phyloP scores from a whole-genome alignment of 2,797 vertebrate species.

The Kryptolebias ocellatus region DNA sequence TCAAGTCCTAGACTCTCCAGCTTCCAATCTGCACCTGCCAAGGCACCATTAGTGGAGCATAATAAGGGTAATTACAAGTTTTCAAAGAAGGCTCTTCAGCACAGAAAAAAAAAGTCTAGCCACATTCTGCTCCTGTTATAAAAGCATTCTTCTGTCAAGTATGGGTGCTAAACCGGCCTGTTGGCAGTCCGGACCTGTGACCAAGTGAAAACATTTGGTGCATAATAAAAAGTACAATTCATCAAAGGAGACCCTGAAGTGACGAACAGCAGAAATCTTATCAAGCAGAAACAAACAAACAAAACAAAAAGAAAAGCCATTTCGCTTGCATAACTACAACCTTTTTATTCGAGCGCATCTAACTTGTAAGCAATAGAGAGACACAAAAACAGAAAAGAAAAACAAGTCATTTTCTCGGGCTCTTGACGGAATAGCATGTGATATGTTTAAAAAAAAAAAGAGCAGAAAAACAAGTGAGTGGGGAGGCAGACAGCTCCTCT shows the following conservation, averaged over 20 bases:
- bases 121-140: not conserved
- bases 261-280: not conserved
- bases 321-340: not conserved
- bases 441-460: conserved; percentile 14
- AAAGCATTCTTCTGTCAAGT: not conserved
- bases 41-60: not conserved
- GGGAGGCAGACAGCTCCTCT: conserved; percentile 12
- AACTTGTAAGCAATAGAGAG: conserved; percentile 18
- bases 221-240: not conserved
- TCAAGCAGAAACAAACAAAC: not conserved
- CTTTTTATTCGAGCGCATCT: conserved; percentile 1
- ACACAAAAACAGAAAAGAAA: conserved; percentile 17
- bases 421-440: conserved; percentile 25
- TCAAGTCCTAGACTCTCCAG: not conserved
- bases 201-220: conserved; percentile 12
- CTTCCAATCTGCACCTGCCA: not conserved
- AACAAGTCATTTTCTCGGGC: conserved; percentile 23
- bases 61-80: not conserved
- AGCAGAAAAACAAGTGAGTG: conserved; percentile 24
- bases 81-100: not conserved
- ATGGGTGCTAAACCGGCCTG: conserved; percentile 4
- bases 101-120: not conserved
- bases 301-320: not conserved
- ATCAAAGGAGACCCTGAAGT: not conserved
- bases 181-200: conserved; percentile 5